phyloP scores from a whole-genome alignment of 2,888 invertebrate species.

The Drosophila prolongata region DNA sequence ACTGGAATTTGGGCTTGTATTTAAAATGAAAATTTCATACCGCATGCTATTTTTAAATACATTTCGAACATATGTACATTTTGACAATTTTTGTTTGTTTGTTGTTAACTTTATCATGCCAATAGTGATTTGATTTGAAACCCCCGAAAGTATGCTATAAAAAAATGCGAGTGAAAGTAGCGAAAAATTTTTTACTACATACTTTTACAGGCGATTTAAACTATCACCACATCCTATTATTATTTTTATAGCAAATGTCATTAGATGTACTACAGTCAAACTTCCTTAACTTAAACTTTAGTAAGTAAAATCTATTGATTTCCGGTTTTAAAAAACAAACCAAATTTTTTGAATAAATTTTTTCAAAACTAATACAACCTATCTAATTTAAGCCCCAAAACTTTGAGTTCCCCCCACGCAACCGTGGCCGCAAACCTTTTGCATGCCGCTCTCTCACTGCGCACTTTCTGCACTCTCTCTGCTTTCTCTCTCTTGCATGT shows the following conservation, averaged over 20 bases:
- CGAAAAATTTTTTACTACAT: too few species aligned
- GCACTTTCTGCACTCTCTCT: conserved; percentile 27
- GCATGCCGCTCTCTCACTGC: conserved; percentile 11
- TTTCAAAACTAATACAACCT: too few species aligned
- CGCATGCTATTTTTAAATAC: not conserved
- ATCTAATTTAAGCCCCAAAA: conserved; percentile 9
- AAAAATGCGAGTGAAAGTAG: too few species aligned
- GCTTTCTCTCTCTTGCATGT: conserved; percentile 17
- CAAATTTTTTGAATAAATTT: too few species aligned
- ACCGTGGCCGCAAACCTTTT: conserved; percentile 4
- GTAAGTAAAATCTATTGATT: too few species aligned
- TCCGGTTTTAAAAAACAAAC: too few species aligned
- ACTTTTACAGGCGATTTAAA: too few species aligned
- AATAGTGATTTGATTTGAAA: not conserved
- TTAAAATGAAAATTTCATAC: not conserved
- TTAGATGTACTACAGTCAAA: too few species aligned
- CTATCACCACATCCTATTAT: too few species aligned
- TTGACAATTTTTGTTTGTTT: not conserved
- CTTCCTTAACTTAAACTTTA: too few species aligned
- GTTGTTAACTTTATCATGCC: not conserved
- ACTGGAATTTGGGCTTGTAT: not conserved
- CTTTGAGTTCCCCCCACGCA: conserved; percentile 32
- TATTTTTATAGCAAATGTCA: too few species aligned
- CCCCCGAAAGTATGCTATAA: not conserved
- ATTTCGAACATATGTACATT: not conserved